phyloP scores from a whole-genome alignment of 2,888 invertebrate genomes.

The Idaea aversata region DNA sequence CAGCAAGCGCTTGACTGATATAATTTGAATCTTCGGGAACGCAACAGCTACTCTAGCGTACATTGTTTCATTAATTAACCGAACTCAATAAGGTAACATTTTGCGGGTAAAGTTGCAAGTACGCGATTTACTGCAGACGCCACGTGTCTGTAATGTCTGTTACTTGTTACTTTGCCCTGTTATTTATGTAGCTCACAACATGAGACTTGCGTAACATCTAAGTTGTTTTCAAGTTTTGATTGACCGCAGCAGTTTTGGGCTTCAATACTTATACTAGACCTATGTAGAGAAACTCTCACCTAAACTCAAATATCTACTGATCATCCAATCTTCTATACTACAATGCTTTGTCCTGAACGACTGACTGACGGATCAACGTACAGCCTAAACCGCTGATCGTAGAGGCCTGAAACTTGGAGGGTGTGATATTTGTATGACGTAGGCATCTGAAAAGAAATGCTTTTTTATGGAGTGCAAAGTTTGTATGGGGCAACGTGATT shows the following conservation, averaged over 20 bases:
- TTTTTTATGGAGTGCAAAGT: too few species aligned
- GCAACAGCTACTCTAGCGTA: background rate
- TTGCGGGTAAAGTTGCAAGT: conserved; percentile 40
- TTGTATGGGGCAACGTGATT: too few species aligned
- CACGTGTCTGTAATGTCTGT: conserved; percentile 42
- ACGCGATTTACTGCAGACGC: conserved; percentile 47
- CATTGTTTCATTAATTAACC: conserved; percentile 34
- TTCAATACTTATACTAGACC: background rate
- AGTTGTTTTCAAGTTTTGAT: conserved; percentile 3
- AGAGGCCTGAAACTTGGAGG: too few species aligned
- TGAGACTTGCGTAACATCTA: conserved; percentile 5
- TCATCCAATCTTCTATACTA: too few species aligned
- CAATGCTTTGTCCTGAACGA: too few species aligned
- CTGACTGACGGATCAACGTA: too few species aligned
- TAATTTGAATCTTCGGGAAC: background rate
- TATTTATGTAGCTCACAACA: conserved; percentile 29
- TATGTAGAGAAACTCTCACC: too few species aligned
- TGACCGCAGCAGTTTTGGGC: background rate
- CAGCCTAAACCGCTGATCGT: too few species aligned
- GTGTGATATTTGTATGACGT: too few species aligned
- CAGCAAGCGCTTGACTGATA: background rate
- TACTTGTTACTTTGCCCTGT: conserved; percentile 34
- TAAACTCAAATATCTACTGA: too few species aligned
- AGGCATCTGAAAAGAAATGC: too few species aligned
- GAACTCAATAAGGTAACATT: conserved; percentile 35